Evolutionary conservation across 2,888 invertebrate species (phyloP), one percentile per base, ranked within the genome.

Genomic region (Campopleginae sp.): DNA sequence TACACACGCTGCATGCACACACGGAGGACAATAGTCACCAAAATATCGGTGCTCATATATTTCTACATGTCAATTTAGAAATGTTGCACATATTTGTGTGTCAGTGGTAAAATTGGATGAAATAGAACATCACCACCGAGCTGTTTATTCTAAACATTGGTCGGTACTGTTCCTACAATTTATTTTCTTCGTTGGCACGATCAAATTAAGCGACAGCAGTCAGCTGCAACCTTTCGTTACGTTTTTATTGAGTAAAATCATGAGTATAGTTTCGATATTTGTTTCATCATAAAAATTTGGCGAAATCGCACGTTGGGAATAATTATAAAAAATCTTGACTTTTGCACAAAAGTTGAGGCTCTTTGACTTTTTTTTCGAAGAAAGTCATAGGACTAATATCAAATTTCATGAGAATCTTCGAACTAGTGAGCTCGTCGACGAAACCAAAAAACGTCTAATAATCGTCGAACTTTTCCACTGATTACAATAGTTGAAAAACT

Each of bases 101-200:
- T 27, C 19, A 31, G 23, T 17, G 3, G 42, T 58, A 14, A 12
- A 78, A 23, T 38, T 19, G 58, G 44, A 66, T 23, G 27, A 51
- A 66, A 31, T 46, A 23, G 7, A 58, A 72, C 48, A 58, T 54
- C 42, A 51, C 74, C 68, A 17, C 42, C 12, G 46, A 63, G 54
- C 44, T 70, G 72, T 10, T 65, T 44, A 63, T 65, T 80, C 38
- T 61, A 72, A 77, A 75, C 63, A 82, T 74, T 51, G 63, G 33
- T 61, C 27, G 51, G 66, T 23, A 80, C 48, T 33, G 7, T 63
- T 51, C 23, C 44, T 33, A 75, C 6, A 46, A 3, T 31, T 17
- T 63, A 46, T 58, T 7, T 14, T 7, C 8, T 38, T 10, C 38
- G 38, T 38, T 38, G 38, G 38, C 38, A 48, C 17, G 5, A 1